These are phyloP conservation scores for Vulpes vulpes DNA, from an alignment of 2,113 vertebrate species.

Conservation along the genomic window DNA sequence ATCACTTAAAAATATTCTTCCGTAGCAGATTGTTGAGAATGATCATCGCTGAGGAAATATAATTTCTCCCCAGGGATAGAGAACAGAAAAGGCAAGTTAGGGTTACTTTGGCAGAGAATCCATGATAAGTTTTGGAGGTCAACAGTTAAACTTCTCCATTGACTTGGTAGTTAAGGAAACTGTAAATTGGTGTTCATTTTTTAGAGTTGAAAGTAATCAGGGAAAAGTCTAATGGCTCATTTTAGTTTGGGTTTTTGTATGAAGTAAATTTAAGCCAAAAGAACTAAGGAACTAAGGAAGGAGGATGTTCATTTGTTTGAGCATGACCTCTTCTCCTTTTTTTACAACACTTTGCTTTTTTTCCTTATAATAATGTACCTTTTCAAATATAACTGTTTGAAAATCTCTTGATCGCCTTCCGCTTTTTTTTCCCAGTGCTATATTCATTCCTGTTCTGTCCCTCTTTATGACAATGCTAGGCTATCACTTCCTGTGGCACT, in stretches of 20 bases:
- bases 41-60: conserved; percentile 10
- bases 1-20: conserved; percentile 45
- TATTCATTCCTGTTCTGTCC: conserved; percentile 22
- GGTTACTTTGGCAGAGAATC: conserved; percentile 52
- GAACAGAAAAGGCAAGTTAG: conserved; percentile 36
- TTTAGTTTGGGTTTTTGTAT: conserved; percentile 55
- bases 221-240: conserved; percentile 5
- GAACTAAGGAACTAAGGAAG: conserved; percentile 21
- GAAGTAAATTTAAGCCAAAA: conserved; percentile 34
- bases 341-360: not conserved
- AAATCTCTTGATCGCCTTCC: conserved; percentile 30
- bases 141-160: conserved; percentile 48
- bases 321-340: conserved; percentile 24
- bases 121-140: not conserved
- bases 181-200: not conserved
- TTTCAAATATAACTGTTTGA: conserved; percentile 63
- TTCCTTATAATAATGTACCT: not conserved
- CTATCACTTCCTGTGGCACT: conserved; percentile 30
- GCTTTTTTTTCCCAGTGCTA: not conserved
- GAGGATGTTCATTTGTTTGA: conserved; percentile 31
- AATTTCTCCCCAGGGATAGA: conserved; percentile 37
- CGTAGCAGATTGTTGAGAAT: not conserved
- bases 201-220: conserved; percentile 58
- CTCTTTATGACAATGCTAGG: conserved; percentile 57
- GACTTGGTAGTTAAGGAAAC: conserved; percentile 37